These are phyloP conservation scores for Petrocephalus sullivani DNA, from an alignment of 2,797 vertebrate species.

Conservation along the genomic window DNA sequence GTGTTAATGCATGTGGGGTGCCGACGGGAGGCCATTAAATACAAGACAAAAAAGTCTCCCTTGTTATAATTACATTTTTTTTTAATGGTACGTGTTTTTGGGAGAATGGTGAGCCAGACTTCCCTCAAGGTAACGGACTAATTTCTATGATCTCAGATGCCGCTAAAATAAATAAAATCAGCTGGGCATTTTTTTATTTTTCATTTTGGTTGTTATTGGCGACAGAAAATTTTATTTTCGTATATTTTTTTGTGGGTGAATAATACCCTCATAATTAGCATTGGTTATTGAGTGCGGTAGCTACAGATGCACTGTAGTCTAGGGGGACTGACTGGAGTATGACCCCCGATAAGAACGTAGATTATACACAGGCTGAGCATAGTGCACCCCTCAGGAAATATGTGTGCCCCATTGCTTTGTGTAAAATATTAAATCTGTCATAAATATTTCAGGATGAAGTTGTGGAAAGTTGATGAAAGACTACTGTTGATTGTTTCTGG, in stretches of 20 bases:
- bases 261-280: background rate
- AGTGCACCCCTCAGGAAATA: background rate
- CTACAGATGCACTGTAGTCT: background rate
- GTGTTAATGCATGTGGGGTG: background rate
- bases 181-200: background rate
- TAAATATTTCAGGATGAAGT: background rate
- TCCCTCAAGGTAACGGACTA: background rate
- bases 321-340: background rate
- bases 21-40: background rate
- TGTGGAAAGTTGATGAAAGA: background rate
- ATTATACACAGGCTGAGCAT: background rate
- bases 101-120: background rate
- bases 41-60: too few species aligned
- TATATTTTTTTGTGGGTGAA: background rate
- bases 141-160: background rate
- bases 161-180: background rate
- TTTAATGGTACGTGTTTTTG: too few species aligned
- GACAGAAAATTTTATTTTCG: background rate
- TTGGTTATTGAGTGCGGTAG: background rate
- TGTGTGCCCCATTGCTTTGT: background rate
- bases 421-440: background rate
- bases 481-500: background rate
- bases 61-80: too few species aligned
- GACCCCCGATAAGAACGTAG: background rate
- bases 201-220: background rate